Base-by-base conservation (phyloP, 2,797 vertebrate genomes). In the Enoplosus armatus region DNA sequence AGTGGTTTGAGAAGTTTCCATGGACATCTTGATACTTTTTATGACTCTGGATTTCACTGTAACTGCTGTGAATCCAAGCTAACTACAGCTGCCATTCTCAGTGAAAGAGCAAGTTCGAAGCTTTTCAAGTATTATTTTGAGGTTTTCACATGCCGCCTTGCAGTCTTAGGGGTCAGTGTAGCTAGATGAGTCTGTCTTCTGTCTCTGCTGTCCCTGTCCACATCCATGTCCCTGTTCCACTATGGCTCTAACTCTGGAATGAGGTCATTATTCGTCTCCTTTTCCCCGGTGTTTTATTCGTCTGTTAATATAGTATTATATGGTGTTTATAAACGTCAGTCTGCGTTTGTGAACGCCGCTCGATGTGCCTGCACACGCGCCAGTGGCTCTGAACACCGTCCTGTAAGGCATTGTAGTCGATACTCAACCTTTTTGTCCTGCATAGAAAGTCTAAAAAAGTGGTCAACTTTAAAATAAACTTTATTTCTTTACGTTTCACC, bases 41-140 rank as follows among this genome's bases (percentile, higher is more conserved):
- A 48, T 51, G 22, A 20, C 20, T 63, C 18, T 43, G 18, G 18
- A 62, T 64, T 63, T 20, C 39, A 31, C 22, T 24, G 33, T 53
- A 66, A 22, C 63, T 37, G 53, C 50, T 45, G 71, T 77, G 33
- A 47, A 72, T 77, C n/a, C 26, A 33, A 68, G 35, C 31, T 60
- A 55, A 58, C 65, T 39, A 6, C 55, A 54, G 54, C 60, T 70
- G 50, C 39, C 5, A 3, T 29, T 18, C 33, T 51, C 24, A 6
- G 14, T 18, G 8, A 63, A 50, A 14, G 27, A 62, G 47, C 9
- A 55, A 63, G 56, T 55, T 31, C 24, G 18, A 71, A 37, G 29
- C 24, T 31, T 39, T 24, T 68, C 56, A 11, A 31, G 70, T 72
- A 58, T 60, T 67, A 61, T 39, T 56, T 56, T 53, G 39, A 80